phyloP scores from a whole-genome alignment of 2,797 vertebrate species.

The Setipinna tenuifilis region DNA sequence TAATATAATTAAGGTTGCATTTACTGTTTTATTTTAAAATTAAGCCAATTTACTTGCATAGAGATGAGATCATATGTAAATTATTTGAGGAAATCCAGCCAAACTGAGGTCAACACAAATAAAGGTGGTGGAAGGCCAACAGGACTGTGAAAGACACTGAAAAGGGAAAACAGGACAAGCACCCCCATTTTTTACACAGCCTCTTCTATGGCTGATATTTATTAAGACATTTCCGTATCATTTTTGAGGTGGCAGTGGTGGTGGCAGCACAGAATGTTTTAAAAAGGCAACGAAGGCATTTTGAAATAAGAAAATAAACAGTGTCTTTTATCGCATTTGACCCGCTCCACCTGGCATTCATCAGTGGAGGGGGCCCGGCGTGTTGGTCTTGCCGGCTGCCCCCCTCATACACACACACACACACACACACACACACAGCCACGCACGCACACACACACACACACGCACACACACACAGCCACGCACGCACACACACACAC shows the following conservation, averaged over 20 bases:
- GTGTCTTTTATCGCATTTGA: constrained; percentile 72
- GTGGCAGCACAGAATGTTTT: constrained; percentile 62
- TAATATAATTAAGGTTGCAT: no score
- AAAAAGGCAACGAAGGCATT: constrained; percentile 57
- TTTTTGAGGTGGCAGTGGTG: constrained; percentile 27
- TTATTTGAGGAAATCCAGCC: background rate
- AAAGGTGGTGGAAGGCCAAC: constrained; percentile 26
- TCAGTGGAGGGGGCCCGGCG: constrained; percentile 68
- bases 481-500: no score
- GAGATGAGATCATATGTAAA: constrained; percentile 31
- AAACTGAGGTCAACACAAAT: constrained; percentile 35
- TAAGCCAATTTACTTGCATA: constrained; percentile 16
- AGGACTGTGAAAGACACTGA: constrained; percentile 6
- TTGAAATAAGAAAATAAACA: constrained; percentile 77
- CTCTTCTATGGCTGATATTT: constrained; percentile 63
- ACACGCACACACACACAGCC: no score
- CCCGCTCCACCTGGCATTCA: constrained; percentile 79
- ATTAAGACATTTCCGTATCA: constrained; percentile 67
- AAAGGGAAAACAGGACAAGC: constrained; percentile 44
- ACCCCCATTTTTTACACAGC: constrained; percentile 29
- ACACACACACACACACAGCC: no score
- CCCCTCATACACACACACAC: background rate
- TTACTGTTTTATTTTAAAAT: background rate
- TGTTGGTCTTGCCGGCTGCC: constrained; percentile 72
- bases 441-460: no score